Evolutionary conservation across 2,113 vertebrate genomes (phyloP), one percentile per base, ranked within the genome.

Genomic region (Tragulus kanchil): DNA sequence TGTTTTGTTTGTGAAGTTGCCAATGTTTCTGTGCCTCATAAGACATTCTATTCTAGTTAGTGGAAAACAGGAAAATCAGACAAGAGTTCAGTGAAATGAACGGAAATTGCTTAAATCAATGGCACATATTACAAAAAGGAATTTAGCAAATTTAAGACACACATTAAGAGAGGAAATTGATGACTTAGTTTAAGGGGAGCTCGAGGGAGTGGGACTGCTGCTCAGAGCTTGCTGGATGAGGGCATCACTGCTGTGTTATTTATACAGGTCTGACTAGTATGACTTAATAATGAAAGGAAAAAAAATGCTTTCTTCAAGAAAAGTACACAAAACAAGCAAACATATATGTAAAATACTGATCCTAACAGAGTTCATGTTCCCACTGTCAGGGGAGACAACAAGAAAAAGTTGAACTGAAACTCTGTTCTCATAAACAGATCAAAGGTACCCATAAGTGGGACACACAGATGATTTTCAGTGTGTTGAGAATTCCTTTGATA

Each of bases 1-100:
- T 77, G 59, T 78, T 93, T 56, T 83, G 14, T 85, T 92, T 88
- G 79, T 42, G 28, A 89, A 85, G n/a, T 88, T 91, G 54, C 23
- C 83, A 75, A 25, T 14, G 14, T 92, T 95, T 95, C 58, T 75
- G 17, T n/a, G 48, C 31, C 61, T 56, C 42, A 8, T 59, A 65
- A 96, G 31, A 79, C 17, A 83, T 59, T 45, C 23, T 95, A 45
- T 89, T 86, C 64, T 78, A 93, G 13, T 86, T 79, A 42, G 52
- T 77, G 3, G 62, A 87, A 95, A 93, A 48, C 42, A 90, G 91
- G 83, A 86, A 85, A 62, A 23, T 62, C 23, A 31, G 71, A 50
- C 10, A 79, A 82, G 28, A 84, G 90, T 52, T 87, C 89, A 45
- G 8, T 36, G 50, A 93, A 89, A 54, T 45, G 42, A 94, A 65